These are phyloP conservation scores for Mongoloraphidia duomilia DNA, from an alignment of 2,888 invertebrate genomes.

Conservation along the genomic window DNA sequence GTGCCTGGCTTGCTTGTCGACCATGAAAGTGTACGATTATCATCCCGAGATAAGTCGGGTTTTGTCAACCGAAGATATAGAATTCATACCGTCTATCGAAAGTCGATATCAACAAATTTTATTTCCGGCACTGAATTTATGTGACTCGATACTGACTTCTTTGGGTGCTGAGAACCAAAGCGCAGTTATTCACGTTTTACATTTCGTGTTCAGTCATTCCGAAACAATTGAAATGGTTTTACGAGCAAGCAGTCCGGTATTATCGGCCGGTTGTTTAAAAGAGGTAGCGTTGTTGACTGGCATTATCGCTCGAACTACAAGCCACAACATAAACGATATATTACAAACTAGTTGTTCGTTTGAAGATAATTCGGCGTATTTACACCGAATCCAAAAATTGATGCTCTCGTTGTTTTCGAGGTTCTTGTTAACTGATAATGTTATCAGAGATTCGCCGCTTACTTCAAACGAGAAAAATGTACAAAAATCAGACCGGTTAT, in stretches of 20 bases:
- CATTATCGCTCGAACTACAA: conserved; percentile 27
- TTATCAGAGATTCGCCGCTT: conserved; percentile 26
- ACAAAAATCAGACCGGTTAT: conserved; percentile 29
- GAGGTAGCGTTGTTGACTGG: conserved; percentile 67
- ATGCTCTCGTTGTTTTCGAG: conserved; percentile 61
- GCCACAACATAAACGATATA: conserved; percentile 20
- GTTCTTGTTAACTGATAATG: conserved; percentile 39
- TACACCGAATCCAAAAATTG: conserved; percentile 55
- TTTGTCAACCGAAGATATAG: conserved; percentile 20
- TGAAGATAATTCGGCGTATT: conserved; percentile 38
- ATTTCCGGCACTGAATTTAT: conserved; percentile 65
- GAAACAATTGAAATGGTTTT: conserved; percentile 70
- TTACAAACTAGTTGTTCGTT: conserved; percentile 26
- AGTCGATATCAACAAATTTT: conserved; percentile 70
- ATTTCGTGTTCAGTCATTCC: conserved; percentile 64
- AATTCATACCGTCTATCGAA: conserved; percentile 46
- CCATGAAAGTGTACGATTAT: conserved; percentile 52
- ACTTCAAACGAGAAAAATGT: conserved; percentile 17
- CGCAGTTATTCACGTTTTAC: conserved; percentile 64
- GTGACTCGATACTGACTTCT: conserved; percentile 67
- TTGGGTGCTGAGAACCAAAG: conserved; percentile 73
- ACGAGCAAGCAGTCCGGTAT: conserved; percentile 49
- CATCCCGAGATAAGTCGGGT: conserved; percentile 49
- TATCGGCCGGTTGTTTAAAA: conserved; percentile 49
- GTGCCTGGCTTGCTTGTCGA: conserved; percentile 43